Base-by-base conservation (phyloP, 2,797 vertebrate species). In the Myotis planiceps region DNA sequence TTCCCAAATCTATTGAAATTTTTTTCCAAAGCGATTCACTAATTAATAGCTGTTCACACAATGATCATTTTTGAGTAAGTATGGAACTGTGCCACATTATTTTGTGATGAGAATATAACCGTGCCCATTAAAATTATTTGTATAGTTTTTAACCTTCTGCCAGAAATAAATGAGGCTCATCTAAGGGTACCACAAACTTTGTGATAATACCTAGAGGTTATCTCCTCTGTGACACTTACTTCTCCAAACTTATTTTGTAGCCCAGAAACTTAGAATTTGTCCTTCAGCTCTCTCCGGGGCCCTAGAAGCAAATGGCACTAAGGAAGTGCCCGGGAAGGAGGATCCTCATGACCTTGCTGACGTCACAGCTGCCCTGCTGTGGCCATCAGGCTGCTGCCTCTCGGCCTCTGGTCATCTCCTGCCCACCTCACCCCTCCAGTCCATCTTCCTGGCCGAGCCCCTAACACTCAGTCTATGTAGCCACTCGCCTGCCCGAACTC, bases 71-170 rank as follows among this genome's bases (percentile, higher is more conserved):
- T 13, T 49, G 93, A 96, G 79, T 96, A 97, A 98, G 87, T 97
- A 75, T 58, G 69, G 94, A 95, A 94, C 84, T 96, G 93, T 72
- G 75, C 76, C 21, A 51, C 80, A 25, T 97, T 96, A 94, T 96
- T 98, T 97, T 0, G 13, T 96, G 97, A 96, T 93, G 84, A 97
- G 92, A 16, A 10, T 84, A 92, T 94, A 96, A 93, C 95, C 85
- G 39, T 55, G 80, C n/a, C 92, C 94, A 97, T 98, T 98, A 97
- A 98, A 98, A 97, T 98, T 68, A 96, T 97, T 97, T 98, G 69
- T 85, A 93, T n/a, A 87, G 90, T 32, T 97, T 97, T 97, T 97
- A 94, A 85, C 92, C 94, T 96, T 94, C 94, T 72, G 45, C 53
- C 91, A 92, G 94, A 94, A 97, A 97, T 79, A 87, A 94, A 96